phyloP scores from a whole-genome alignment of 2,797 vertebrate species.

The Podarcis lilfordi region DNA sequence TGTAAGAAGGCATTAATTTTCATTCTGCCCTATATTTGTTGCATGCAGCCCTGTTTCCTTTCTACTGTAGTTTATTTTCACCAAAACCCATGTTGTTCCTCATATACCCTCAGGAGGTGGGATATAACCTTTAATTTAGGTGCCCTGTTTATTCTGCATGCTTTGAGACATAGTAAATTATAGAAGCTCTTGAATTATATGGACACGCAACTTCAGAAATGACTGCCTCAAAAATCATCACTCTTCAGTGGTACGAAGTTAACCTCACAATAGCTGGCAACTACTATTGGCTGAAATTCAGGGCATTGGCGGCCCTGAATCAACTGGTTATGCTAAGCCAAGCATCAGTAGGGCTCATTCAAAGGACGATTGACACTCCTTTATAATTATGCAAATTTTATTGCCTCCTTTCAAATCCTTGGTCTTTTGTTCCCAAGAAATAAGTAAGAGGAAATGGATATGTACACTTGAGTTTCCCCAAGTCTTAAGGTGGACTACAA shows the following conservation, averaged over 20 bases:
- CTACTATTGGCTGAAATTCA: background rate
- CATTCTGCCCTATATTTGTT: no score
- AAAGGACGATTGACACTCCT: constrained; percentile 34
- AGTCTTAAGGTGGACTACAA: constrained; percentile 54
- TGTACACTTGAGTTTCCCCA: constrained; percentile 66
- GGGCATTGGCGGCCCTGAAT: background rate
- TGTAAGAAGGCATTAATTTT: no score
- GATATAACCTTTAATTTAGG: background rate
- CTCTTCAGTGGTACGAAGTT: constrained; percentile 8
- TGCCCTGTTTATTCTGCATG: background rate
- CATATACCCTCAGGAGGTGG: background rate
- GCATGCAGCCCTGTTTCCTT: no score
- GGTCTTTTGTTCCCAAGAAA: constrained; percentile 64
- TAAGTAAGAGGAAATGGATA: constrained; percentile 71
- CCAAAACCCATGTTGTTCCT: no score
- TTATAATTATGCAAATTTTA: constrained; percentile 63
- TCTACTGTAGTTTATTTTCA: no score
- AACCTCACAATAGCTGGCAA: constrained; percentile 18
- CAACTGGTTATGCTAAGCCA: background rate
- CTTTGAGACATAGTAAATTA: background rate
- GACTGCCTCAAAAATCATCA: constrained; percentile 24
- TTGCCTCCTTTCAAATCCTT: constrained; percentile 13
- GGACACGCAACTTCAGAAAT: constrained; percentile 40
- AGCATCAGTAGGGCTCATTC: constrained; percentile 11
- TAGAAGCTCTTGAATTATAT: background rate